A percentile compares a stretch with the other conserved stretches of the same genome.
phyloP scores from a whole-genome alignment of 1,140 invertebrate genomes.

The Limonius californicus region DNA sequence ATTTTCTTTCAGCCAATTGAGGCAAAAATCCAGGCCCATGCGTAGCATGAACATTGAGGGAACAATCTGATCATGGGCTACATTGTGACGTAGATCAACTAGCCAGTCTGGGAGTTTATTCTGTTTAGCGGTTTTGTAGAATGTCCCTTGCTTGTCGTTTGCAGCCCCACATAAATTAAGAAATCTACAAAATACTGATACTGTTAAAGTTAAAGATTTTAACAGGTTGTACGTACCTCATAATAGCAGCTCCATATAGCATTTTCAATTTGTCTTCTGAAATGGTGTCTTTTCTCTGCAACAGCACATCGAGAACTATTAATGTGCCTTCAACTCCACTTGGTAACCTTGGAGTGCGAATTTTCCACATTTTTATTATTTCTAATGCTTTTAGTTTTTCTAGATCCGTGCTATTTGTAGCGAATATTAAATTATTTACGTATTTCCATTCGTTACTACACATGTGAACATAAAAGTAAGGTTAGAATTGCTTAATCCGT shows the following conservation, averaged over 20 bases:
- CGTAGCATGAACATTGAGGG: slow-evolving; percentile 32
- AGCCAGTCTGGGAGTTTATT: slow-evolving; percentile 34
- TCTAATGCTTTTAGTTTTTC: slow-evolving; percentile 49
- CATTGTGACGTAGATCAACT: slow-evolving; percentile 38
- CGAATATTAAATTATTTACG: slow-evolving; percentile 55
- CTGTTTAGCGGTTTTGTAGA: slow-evolving; percentile 15
- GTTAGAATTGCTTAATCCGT: neutral
- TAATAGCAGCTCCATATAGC: slow-evolving; percentile 33
- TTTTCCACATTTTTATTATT: slow-evolving; percentile 58
- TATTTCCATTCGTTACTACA: slow-evolving; percentile 54
- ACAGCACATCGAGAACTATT: slow-evolving; percentile 55
- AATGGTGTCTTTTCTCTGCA: slow-evolving; percentile 21
- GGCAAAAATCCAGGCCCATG: slow-evolving; percentile 32
- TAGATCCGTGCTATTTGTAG: slow-evolving; percentile 31
- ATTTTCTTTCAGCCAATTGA: slow-evolving; percentile 38
- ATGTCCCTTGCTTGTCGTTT: slow-evolving; percentile 36
- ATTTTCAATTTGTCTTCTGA: slow-evolving; percentile 24
- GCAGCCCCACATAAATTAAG: slow-evolving; percentile 39
- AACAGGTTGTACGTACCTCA: slow-evolving; percentile 30
- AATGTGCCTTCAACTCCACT: slow-evolving; percentile 65
- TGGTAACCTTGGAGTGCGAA: slow-evolving; percentile 59
- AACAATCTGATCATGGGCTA: slow-evolving; percentile 37
- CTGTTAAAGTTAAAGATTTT: neutral
- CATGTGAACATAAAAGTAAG: slow-evolving; percentile 13
- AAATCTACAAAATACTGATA: slow-evolving; percentile 29